Evolutionary conservation across 2,888 invertebrate species (phyloP).

Genomic region (Tiliacea aurago): DNA sequence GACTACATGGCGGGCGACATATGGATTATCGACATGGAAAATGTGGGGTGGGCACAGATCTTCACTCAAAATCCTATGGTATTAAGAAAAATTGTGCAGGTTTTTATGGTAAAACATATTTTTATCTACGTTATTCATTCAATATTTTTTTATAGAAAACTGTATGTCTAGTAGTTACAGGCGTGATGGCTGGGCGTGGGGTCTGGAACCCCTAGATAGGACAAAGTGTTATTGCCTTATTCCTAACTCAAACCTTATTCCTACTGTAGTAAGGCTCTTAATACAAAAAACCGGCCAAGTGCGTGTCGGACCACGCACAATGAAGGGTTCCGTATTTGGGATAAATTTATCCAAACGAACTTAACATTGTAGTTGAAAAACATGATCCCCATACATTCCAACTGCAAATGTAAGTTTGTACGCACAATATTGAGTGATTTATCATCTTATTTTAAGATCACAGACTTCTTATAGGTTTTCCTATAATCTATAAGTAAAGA

Average conservation of each 20-base stretch:
- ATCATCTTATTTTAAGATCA: no score
- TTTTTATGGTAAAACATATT: constrained; percentile 36
- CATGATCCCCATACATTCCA: no score
- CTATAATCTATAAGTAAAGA: no score
- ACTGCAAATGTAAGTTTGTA: no score
- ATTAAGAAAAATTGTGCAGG: not conserved
- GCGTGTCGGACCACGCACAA: no score
- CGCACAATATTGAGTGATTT: no score
- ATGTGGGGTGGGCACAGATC: constrained; percentile 20
- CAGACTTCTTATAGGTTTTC: no score
- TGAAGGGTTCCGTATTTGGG: no score
- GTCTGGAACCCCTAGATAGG: not conserved
- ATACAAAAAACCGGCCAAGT: no score
- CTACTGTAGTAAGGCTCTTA: no score
- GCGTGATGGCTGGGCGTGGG: not conserved
- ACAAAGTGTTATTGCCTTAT: not conserved
- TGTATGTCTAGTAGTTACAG: not conserved
- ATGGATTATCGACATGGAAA: constrained; percentile 31
- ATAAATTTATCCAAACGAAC: no score
- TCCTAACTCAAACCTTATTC: not conserved
- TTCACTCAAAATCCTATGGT: constrained; percentile 40
- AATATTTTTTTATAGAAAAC: not conserved
- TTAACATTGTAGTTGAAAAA: no score
- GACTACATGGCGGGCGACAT: constrained; percentile 48
- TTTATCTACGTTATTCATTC: not conserved